Evolutionary conservation across 23 tunicate genomes (phyloP).

Genomic region (Ascidia mentula): DNA sequence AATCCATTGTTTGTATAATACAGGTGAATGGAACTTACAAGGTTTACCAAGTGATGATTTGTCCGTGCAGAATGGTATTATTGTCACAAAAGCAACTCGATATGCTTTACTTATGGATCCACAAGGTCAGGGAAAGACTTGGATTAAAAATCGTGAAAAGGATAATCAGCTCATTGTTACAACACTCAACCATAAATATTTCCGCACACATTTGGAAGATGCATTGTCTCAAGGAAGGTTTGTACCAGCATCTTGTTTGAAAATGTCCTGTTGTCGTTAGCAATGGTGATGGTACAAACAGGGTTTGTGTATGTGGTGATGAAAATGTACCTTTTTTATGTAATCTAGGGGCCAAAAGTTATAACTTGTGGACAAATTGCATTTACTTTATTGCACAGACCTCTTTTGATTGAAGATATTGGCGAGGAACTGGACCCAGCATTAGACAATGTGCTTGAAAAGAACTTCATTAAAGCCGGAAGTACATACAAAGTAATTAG

Average conservation of each 20-base stretch:
- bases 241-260: no score
- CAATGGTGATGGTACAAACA: no score
- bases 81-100: constrained; percentile 95
- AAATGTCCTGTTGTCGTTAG: no score
- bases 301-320: no score
- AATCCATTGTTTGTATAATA: no score
- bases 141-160: constrained; percentile 95
- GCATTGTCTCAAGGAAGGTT: constrained; percentile 92
- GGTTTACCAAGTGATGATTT: constrained; percentile 95
- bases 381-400: constrained; percentile 53
- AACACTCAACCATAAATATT: constrained; percentile 91
- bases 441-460: constrained; percentile 90
- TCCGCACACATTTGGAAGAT: constrained; percentile 94
- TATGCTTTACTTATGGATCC: constrained; percentile 97
- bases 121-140: constrained; percentile 94
- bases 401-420: constrained; percentile 89
- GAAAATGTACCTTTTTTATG: no score
- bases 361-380: no score
- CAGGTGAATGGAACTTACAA: constrained; percentile 98
- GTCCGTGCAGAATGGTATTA: constrained; percentile 95
- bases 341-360: no score
- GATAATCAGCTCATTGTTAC: constrained; percentile 80
- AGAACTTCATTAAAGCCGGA: constrained; percentile 96
- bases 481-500: constrained; percentile 75
- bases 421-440: constrained; percentile 96